These are phyloP conservation scores for Nematostella vectensis DNA, from an alignment of 92 coral and sea anemone species.

Conservation along the genomic window DNA sequence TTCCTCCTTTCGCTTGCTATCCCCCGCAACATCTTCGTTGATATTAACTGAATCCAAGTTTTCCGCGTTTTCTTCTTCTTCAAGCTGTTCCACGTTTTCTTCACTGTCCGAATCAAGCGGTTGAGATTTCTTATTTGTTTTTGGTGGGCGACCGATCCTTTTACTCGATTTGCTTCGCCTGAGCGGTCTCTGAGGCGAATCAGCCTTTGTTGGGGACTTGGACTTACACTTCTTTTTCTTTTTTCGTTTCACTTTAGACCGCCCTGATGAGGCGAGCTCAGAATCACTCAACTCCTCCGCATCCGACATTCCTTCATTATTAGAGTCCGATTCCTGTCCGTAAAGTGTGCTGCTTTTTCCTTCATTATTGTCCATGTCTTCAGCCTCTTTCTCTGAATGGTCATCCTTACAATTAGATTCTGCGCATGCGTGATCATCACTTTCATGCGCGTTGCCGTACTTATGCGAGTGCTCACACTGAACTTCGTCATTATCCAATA, in stretches of 20 bases:
- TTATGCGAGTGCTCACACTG: conserved; percentile 93
- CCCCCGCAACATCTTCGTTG: neutral
- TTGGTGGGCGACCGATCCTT: conserved; percentile 51
- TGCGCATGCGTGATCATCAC: no score
- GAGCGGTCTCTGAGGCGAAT: conserved; percentile 31
- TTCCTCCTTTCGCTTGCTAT: conserved; percentile 1
- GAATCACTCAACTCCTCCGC: conserved; percentile 77
- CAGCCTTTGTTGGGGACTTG: conserved; percentile 34
- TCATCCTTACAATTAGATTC: no score
- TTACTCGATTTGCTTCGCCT: conserved; percentile 55
- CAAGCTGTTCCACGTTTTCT: conserved; percentile 18
- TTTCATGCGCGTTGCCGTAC: conserved; percentile 3
- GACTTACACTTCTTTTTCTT: conserved; percentile 51
- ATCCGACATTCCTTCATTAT: conserved; percentile 80
- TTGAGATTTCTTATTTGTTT: conserved; percentile 27
- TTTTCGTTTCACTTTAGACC: conserved; percentile 60
- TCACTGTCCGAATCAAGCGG: conserved; percentile 43
- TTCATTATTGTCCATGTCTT: neutral
- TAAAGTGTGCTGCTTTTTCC: conserved; percentile 10
- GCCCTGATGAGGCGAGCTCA: conserved; percentile 36
- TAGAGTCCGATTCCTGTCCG: conserved; percentile 64
- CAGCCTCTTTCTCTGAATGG: conserved; percentile 12
- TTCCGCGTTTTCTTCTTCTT: neutral
- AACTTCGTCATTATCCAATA: conserved; percentile 71
- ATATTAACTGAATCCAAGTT: neutral